Evolutionary conservation across 2,888 invertebrate species (phyloP).

Genomic region (Ennomos quercinarius): DNA sequence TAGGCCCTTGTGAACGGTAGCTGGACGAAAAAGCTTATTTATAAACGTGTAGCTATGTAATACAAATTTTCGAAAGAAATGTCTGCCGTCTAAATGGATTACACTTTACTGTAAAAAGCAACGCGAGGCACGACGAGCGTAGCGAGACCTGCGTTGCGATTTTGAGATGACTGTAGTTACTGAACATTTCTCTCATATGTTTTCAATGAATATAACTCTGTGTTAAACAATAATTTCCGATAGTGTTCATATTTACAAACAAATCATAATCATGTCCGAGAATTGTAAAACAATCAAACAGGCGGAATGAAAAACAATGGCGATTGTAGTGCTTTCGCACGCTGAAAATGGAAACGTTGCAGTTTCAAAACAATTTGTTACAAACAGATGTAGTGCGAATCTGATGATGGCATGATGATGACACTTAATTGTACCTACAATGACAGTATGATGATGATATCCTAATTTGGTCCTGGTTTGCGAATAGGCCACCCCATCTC

Average conservation of each 20-base stretch:
- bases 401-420: too few species aligned
- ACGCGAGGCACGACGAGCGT: too few species aligned
- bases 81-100: too few species aligned
- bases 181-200: neutral
- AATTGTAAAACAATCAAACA: slow-evolving; percentile 43
- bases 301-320: slow-evolving; percentile 44
- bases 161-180: too few species aligned
- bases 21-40: neutral
- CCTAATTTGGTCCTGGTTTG: too few species aligned
- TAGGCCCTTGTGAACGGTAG: neutral
- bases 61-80: too few species aligned
- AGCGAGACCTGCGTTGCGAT: too few species aligned
- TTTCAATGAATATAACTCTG: neutral
- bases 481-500: too few species aligned
- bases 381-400: slow-evolving; percentile 5
- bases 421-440: too few species aligned
- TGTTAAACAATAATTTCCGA: neutral
- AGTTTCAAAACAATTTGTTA: slow-evolving; percentile 38
- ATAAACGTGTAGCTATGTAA: too few species aligned
- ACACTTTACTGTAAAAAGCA: too few species aligned
- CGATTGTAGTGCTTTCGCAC: slow-evolving; percentile 41
- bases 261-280: slow-evolving; percentile 29
- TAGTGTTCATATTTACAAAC: slow-evolving; percentile 6
- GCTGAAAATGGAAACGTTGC: slow-evolving; percentile 35
- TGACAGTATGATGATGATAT: too few species aligned